Conservation (phyloP, 2,888 invertebrate species). For the Aphelenchoides bicaudatus region DNA sequence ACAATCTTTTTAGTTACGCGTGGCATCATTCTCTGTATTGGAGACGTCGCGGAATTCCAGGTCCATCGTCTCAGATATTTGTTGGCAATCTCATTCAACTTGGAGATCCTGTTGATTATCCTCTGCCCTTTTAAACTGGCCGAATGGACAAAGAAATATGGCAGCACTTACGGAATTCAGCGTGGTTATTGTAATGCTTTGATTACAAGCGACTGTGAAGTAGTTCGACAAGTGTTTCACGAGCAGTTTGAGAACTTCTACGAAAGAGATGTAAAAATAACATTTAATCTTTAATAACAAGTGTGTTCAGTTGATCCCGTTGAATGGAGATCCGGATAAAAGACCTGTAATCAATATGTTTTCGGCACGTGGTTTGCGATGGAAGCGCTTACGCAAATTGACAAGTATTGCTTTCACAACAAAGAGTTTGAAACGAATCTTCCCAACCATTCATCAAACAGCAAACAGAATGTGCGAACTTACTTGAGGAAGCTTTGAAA, state of each 20-base stretch:
- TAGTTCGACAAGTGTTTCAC: constrained; percentile 61
- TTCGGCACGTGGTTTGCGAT: constrained; percentile 62
- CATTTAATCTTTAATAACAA: not conserved
- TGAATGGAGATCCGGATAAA: constrained; percentile 42
- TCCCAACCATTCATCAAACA: too few species aligned
- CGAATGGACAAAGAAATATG: constrained; percentile 27
- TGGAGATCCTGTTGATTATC: not conserved
- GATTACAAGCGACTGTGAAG: constrained; percentile 60
- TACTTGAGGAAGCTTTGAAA: too few species aligned
- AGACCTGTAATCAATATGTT: constrained; percentile 60
- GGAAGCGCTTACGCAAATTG: constrained; percentile 67
- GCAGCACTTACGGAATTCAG: constrained; percentile 24
- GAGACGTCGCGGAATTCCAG: constrained; percentile 43
- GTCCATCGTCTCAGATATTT: constrained; percentile 39
- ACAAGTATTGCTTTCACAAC: too few species aligned
- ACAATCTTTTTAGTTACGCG: too few species aligned
- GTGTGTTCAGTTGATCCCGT: constrained; percentile 28
- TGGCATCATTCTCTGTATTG: constrained; percentile 39
- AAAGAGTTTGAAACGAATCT: too few species aligned
- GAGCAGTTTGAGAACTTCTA: constrained; percentile 57
- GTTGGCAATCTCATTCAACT: constrained; percentile 38
- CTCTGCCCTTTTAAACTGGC: too few species aligned
- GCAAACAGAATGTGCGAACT: too few species aligned
- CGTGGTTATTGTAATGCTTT: constrained; percentile 42
- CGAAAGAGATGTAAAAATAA: constrained; percentile 13